Conservation (phyloP, 1,140 invertebrate genomes). For the Drosophila ironensis region DNA sequence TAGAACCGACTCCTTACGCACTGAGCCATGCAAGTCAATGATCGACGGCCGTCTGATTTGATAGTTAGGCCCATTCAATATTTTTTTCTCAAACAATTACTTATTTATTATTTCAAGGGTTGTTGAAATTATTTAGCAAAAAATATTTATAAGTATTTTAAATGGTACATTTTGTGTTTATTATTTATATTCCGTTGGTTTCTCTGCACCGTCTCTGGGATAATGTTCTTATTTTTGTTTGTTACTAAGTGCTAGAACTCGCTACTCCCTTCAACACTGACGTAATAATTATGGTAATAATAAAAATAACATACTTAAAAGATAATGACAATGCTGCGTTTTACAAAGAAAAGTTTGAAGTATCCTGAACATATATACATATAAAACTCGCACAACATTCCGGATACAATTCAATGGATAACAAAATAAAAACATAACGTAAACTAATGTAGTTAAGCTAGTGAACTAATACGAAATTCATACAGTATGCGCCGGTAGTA, state of each 20-base stretch:
- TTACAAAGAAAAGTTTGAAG: too few relatives aligned
- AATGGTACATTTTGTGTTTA: slow-evolving; percentile 1
- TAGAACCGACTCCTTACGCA: too few relatives aligned
- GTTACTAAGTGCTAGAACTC: neutral
- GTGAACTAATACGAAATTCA: slow-evolving; percentile 24
- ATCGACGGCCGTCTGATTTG: too few relatives aligned
- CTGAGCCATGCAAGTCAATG: too few relatives aligned
- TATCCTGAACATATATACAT: slow-evolving; percentile 52
- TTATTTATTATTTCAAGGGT: slow-evolving; percentile 60
- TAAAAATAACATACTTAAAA: slow-evolving; percentile 62
- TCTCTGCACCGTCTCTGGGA: slow-evolving; percentile 7
- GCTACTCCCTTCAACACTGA: slow-evolving; percentile 36
- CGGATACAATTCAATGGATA: slow-evolving; percentile 53
- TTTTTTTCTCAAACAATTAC: slow-evolving; percentile 25
- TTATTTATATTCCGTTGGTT: slow-evolving; percentile 1
- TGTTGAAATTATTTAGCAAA: slow-evolving; percentile 72
- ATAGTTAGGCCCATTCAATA: neutral
- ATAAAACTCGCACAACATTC: slow-evolving; percentile 58
- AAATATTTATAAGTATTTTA: slow-evolving; percentile 52
- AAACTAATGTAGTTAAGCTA: slow-evolving; percentile 35
- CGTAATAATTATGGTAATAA: too few relatives aligned
- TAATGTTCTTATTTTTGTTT: neutral
- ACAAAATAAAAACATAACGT: slow-evolving; percentile 41
- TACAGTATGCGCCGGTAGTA: too few relatives aligned
- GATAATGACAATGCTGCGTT: slow-evolving; percentile 75